Conservation (phyloP, 2,888 invertebrate genomes). For the Eurytoma adleriae region DNA sequence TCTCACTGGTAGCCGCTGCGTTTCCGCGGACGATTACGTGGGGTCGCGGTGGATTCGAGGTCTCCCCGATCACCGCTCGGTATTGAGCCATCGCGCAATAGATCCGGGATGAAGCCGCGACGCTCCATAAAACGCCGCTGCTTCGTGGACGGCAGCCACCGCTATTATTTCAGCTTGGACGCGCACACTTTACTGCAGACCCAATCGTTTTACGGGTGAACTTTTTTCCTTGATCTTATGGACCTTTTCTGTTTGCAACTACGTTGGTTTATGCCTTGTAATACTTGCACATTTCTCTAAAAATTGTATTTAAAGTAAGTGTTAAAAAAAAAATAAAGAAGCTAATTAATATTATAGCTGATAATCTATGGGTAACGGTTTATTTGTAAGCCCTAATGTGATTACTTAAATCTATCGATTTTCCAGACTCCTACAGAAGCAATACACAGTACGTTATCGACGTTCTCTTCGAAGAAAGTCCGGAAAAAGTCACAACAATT, state of each 20-base stretch:
- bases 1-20: background rate
- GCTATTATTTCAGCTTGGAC: constrained; percentile 63
- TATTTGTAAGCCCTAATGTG: too few relatives aligned
- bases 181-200: constrained; percentile 67
- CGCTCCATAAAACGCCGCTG: constrained; percentile 66
- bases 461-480: too few relatives aligned
- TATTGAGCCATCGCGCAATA: constrained; percentile 66
- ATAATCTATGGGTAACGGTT: too few relatives aligned
- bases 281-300: constrained; percentile 49
- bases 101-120: constrained; percentile 65
- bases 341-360: too few relatives aligned
- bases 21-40: constrained; percentile 20
- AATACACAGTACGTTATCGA: too few relatives aligned
- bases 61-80: constrained; percentile 21
- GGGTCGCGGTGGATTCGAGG: background rate
- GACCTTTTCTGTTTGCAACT: constrained; percentile 5
- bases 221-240: constrained; percentile 16
- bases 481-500: background rate
- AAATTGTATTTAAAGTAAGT: too few relatives aligned
- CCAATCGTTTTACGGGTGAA: constrained; percentile 40
- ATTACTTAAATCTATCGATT: too few relatives aligned
- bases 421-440: too few relatives aligned
- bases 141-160: constrained; percentile 60
- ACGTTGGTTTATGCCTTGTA: constrained; percentile 39
- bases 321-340: too few relatives aligned